Evolutionary conservation across 92 coral and sea anemone species (phyloP).

Genomic region (Diadumene lineata): DNA sequence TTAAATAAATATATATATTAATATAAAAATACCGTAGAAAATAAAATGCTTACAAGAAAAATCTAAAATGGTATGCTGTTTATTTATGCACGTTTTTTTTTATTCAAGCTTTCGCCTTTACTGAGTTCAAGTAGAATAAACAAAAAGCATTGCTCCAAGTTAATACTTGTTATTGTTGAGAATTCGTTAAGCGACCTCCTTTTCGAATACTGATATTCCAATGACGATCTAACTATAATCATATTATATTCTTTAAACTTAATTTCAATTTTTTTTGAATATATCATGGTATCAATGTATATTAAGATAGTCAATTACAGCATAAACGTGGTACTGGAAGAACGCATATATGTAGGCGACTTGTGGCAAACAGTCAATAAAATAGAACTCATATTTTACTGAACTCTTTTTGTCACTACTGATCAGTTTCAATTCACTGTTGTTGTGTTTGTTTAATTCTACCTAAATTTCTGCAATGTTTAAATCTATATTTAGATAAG

Average conservation of each 20-base stretch:
- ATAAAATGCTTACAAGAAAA: not conserved
- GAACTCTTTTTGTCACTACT: not conserved
- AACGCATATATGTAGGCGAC: not conserved
- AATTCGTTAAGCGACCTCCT: not conserved
- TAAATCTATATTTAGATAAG: too few species aligned
- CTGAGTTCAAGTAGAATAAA: not conserved
- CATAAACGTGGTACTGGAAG: not conserved
- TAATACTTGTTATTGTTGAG: not conserved
- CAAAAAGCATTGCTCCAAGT: not conserved
- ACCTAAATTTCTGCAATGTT: too few species aligned
- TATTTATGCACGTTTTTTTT: not conserved
- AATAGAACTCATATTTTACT: not conserved
- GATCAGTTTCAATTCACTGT: not conserved
- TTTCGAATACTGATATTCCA: not conserved
- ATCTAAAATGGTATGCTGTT: not conserved
- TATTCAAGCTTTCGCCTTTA: not conserved
- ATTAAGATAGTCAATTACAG: not conserved
- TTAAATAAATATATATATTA: too few species aligned
- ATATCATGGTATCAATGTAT: not conserved
- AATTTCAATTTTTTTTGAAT: too few species aligned
- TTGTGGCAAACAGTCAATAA: not conserved
- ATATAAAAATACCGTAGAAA: not conserved
- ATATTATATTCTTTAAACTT: not conserved
- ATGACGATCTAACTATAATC: not conserved
- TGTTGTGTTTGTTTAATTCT: not conserved